These are phyloP conservation scores for Andrena minutula DNA, from an alignment of 2,888 invertebrate genomes.

Conservation along the genomic window DNA sequence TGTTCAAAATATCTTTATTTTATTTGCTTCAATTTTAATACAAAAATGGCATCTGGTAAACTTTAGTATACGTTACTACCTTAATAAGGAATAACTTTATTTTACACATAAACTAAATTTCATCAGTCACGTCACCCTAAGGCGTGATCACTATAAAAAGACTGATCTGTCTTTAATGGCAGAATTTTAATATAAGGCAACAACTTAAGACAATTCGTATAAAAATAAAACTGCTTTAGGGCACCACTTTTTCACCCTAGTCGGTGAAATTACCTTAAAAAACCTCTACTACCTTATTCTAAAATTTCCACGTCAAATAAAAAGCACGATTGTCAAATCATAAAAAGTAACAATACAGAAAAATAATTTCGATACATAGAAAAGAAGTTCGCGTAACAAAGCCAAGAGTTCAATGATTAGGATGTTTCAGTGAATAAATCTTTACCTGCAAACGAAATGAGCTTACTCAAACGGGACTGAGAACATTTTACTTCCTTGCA, in stretches of 20 bases:
- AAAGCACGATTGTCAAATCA: background rate
- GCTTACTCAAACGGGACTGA: slow-evolving; percentile 68
- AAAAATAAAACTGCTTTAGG: background rate
- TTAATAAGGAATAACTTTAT: background rate
- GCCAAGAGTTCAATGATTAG: background rate
- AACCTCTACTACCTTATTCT: background rate
- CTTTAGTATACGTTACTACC: background rate
- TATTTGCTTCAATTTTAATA: slow-evolving; percentile 27
- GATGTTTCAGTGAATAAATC: slow-evolving; percentile 15
- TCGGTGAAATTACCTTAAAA: background rate
- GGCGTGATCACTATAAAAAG: no score
- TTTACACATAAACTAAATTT: no score
- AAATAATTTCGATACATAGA: no score
- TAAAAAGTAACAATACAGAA: background rate
- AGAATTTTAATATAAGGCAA: background rate
- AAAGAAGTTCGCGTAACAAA: background rate
- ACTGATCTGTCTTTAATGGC: no score
- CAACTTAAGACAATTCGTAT: background rate
- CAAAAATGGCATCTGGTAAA: slow-evolving; percentile 2
- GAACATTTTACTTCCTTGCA: slow-evolving; percentile 70
- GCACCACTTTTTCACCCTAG: background rate
- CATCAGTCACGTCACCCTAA: no score
- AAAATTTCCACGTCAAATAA: background rate
- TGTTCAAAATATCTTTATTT: slow-evolving; percentile 28
- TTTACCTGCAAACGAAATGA: slow-evolving; percentile 77